Evolutionary conservation across 1,140 invertebrate species (phyloP).

Genomic region (Trialeurodes vaporariorum): DNA sequence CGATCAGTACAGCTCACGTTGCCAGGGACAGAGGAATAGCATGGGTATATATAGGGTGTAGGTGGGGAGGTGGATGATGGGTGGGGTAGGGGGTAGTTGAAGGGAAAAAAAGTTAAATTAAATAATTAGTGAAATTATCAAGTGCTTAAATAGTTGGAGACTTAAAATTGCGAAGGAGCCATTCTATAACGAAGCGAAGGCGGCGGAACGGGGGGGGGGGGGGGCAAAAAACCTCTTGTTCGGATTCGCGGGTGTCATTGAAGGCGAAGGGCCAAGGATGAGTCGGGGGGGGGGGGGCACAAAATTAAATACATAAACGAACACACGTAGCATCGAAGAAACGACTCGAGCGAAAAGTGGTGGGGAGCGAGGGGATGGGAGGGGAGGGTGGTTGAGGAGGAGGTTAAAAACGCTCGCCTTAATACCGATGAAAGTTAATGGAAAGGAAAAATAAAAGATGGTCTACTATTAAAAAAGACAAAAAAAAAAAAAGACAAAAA

Average conservation of each 20-base stretch:
- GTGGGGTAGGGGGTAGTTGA: neutral
- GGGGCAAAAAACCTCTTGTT: neutral
- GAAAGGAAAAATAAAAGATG: slow-evolving; percentile 1
- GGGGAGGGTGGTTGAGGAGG: neutral
- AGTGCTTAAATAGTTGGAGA: neutral
- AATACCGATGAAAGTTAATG: neutral
- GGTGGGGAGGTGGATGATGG: no score
- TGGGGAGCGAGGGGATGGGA: neutral
- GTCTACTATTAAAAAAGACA: neutral
- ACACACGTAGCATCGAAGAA: neutral
- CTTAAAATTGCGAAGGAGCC: no score
- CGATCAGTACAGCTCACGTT: no score
- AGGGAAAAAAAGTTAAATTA: neutral
- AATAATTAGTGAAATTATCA: neutral
- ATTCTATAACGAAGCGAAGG: no score
- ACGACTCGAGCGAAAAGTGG: neutral
- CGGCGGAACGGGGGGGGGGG: no score
- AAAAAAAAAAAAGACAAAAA: neutral
- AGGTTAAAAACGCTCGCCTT: neutral
- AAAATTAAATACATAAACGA: slow-evolving; percentile 1
- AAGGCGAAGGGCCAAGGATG: no score
- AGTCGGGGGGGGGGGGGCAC: no score
- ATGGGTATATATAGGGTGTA: no score
- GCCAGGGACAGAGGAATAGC: no score
- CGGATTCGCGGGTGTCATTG: neutral